Percentiles rank a stretch among this genome's conserved stretches.
phyloP scores from a whole-genome alignment of 2,797 vertebrate genomes.

The Chaunax sp. region DNA sequence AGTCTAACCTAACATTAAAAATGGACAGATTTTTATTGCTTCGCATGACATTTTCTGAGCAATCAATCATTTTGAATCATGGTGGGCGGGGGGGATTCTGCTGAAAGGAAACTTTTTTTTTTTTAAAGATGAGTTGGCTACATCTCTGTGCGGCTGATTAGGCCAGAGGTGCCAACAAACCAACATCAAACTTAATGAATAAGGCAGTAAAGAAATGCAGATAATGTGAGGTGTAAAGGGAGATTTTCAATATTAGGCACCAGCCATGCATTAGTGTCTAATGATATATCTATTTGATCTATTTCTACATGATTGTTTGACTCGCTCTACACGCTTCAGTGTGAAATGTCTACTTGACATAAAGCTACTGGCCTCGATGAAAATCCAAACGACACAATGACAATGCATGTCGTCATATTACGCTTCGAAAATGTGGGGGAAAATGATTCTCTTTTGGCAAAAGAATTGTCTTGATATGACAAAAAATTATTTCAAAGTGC shows the following conservation, averaged over 20 bases:
- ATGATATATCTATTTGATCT: slow-evolving; percentile 27
- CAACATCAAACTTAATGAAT: slow-evolving; percentile 21
- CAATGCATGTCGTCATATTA: background rate
- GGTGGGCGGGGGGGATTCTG: background rate
- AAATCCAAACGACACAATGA: slow-evolving; percentile 4
- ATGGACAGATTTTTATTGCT: slow-evolving; percentile 49
- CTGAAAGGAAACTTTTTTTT: background rate
- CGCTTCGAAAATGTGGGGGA: background rate
- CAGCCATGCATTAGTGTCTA: slow-evolving; percentile 60
- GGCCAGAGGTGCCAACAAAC: slow-evolving; percentile 27
- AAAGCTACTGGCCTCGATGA: slow-evolving; percentile 29
- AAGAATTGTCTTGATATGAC: slow-evolving; percentile 34
- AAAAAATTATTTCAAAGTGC: slow-evolving; percentile 42
- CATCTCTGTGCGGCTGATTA: slow-evolving; percentile 29
- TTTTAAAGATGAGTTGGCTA: slow-evolving; percentile 21
- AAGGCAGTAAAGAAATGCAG: slow-evolving; percentile 15
- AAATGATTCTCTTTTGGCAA: slow-evolving; percentile 33
- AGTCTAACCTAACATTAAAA: slow-evolving; percentile 4
- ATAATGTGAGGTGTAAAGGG: slow-evolving; percentile 39
- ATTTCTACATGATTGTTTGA: slow-evolving; percentile 64
- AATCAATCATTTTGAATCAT: slow-evolving; percentile 7
- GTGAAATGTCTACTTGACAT: slow-evolving; percentile 16
- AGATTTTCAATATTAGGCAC: slow-evolving; percentile 48
- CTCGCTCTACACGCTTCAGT: slow-evolving; percentile 42
- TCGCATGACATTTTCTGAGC: slow-evolving; percentile 6